These are phyloP conservation scores for Drosophila merina DNA, from an alignment of 2,888 invertebrate genomes.

Conservation along the genomic window DNA sequence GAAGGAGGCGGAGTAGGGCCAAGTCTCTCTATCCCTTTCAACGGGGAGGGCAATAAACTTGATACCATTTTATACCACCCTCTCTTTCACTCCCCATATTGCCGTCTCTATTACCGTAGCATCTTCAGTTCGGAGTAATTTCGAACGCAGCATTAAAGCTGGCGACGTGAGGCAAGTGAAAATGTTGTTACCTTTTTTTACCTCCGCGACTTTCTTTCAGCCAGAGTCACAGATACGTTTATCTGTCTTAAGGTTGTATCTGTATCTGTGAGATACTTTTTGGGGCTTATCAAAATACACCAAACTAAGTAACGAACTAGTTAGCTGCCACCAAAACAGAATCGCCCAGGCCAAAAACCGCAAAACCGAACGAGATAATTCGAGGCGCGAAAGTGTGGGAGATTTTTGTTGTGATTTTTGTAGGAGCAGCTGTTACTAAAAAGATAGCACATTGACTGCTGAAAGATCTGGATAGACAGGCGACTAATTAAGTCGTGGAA, in stretches of 20 bases:
- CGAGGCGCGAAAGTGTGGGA: slow-evolving; percentile 80
- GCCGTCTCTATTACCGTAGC: slow-evolving; percentile 49
- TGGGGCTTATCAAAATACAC: slow-evolving; percentile 63
- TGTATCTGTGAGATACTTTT: slow-evolving; percentile 68
- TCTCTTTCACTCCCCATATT: slow-evolving; percentile 6
- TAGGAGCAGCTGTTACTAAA: slow-evolving; percentile 58
- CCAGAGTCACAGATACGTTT: slow-evolving; percentile 26
- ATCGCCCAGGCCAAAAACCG: slow-evolving; percentile 10
- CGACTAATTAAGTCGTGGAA: slow-evolving; percentile 63
- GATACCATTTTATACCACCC: slow-evolving; percentile 19
- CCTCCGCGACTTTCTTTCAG: slow-evolving; percentile 67
- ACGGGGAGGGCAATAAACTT: slow-evolving; percentile 70
- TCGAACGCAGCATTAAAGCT: slow-evolving; percentile 60
- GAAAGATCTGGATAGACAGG: slow-evolving; percentile 49
- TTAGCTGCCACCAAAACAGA: slow-evolving; percentile 21
- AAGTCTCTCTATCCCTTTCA: slow-evolving; percentile 2
- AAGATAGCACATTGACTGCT: slow-evolving; percentile 47
- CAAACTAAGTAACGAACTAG: slow-evolving; percentile 3
- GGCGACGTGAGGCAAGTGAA: slow-evolving; percentile 67
- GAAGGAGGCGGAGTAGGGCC: slow-evolving; percentile 33
- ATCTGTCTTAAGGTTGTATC: slow-evolving; percentile 7
- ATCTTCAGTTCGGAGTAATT: slow-evolving; percentile 61
- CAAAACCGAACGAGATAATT: slow-evolving; percentile 34
- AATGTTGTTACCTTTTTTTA: slow-evolving; percentile 77
- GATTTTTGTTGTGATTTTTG: slow-evolving; percentile 21